Evolutionary conservation across 2,888 invertebrate genomes (phyloP).

Genomic region (Melieria picta): DNA sequence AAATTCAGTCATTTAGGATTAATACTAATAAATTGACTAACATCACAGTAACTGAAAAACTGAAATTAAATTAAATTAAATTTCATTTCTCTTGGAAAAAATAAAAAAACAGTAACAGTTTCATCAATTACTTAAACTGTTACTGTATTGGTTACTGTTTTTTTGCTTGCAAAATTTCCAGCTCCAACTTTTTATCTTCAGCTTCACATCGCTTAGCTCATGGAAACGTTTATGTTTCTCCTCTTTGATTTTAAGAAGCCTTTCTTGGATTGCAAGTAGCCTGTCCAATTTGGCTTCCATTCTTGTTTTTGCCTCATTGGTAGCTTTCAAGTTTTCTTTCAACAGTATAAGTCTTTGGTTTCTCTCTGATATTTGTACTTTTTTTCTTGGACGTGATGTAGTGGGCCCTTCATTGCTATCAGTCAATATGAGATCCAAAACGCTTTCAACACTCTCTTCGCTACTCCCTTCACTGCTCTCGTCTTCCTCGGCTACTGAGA

Average conservation of each 20-base stretch:
- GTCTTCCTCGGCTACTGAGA: neutral
- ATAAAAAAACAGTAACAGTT: too few relatives aligned
- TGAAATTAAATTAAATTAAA: too few relatives aligned
- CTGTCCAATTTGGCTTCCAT: constrained; percentile 11
- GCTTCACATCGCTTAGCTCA: constrained; percentile 12
- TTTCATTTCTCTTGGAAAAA: too few relatives aligned
- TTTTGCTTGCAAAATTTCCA: constrained; percentile 8
- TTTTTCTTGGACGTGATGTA: too few relatives aligned
- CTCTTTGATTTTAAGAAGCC: constrained; percentile 20
- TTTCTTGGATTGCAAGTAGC: constrained; percentile 15
- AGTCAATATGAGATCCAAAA: too few relatives aligned
- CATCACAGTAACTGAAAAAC: too few relatives aligned
- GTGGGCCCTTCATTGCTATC: too few relatives aligned
- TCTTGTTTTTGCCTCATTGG: neutral
- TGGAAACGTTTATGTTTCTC: constrained; percentile 10
- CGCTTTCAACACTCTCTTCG: too few relatives aligned
- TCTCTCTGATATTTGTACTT: neutral
- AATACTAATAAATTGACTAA: too few relatives aligned
- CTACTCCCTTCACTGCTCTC: neutral
- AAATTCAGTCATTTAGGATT: too few relatives aligned
- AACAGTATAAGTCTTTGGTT: neutral
- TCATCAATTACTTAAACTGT: too few relatives aligned
- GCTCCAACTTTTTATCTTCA: constrained; percentile 20
- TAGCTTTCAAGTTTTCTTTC: neutral
- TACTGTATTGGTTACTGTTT: neutral